Percentiles rank a stretch among this genome's conserved stretches.
Conservation (phyloP, 2,113 vertebrate genomes). For the Aspidoscelis tigris region DNA sequence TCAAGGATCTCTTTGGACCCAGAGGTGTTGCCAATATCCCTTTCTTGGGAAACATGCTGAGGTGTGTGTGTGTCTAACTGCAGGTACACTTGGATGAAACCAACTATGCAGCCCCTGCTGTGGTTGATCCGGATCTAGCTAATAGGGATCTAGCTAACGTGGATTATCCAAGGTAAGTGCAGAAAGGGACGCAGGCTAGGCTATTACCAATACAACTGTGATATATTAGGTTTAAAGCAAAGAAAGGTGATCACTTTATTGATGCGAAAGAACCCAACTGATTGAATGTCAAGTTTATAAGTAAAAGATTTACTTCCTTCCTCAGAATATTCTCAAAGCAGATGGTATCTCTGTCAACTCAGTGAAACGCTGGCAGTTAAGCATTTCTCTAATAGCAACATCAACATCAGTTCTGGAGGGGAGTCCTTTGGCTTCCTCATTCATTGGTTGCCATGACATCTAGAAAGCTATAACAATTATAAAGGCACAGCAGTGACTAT, state of each 20-base stretch:
- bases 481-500: conserved; percentile 1
- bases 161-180: too few species aligned
- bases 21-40: too few species aligned
- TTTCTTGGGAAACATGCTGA: too few species aligned
- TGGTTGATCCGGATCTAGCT: too few species aligned
- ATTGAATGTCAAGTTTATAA: neutral
- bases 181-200: too few species aligned
- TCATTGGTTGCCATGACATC: conserved; percentile 17
- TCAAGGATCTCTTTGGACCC: too few species aligned
- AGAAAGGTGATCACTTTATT: neutral
- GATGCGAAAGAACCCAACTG: neutral
- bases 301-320: conserved; percentile 20
- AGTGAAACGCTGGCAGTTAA: conserved; percentile 7
- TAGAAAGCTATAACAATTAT: neutral
- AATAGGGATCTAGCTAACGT: too few species aligned
- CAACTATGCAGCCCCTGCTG: too few species aligned
- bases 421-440: conserved; percentile 11
- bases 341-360: conserved; percentile 3
- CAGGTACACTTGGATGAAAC: too few species aligned
- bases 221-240: neutral
- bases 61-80: too few species aligned
- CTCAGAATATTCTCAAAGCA: conserved; percentile 15
- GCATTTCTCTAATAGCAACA: conserved; percentile 22
- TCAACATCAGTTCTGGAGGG: neutral
- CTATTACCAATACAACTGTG: neutral